Conservation (phyloP, 1,140 invertebrate species). For the Colletes gigas region DNA sequence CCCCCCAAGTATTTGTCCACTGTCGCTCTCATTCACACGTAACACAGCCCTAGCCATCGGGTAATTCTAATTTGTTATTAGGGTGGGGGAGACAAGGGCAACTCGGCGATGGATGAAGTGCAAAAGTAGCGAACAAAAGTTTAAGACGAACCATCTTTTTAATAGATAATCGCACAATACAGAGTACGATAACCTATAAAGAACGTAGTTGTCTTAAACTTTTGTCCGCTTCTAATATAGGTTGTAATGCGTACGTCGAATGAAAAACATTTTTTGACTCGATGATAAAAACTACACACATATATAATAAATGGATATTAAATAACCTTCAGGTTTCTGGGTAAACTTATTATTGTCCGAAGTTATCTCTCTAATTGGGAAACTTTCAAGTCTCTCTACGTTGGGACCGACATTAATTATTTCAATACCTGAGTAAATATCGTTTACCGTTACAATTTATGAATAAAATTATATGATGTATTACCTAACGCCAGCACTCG, state of each 20-base stretch:
- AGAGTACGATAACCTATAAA: too few species aligned
- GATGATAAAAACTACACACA: slow-evolving; percentile 9
- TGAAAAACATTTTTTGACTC: slow-evolving; percentile 23
- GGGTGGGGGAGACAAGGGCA: not conserved
- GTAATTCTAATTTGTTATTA: slow-evolving; percentile 29
- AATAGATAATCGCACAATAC: too few species aligned
- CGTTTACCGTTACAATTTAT: not conserved
- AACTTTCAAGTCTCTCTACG: not conserved
- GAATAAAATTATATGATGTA: slow-evolving; percentile 3
- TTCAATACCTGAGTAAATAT: slow-evolving; percentile 4
- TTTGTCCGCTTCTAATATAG: too few species aligned
- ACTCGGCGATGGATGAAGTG: slow-evolving; percentile 34
- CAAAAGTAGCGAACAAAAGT: slow-evolving; percentile 13
- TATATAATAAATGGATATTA: slow-evolving; percentile 3
- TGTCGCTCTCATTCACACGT: slow-evolving; percentile 21
- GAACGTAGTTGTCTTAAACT: too few species aligned
- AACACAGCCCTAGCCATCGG: slow-evolving; percentile 16
- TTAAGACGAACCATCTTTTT: too few species aligned
- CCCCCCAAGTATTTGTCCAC: slow-evolving; percentile 26
- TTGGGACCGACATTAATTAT: slow-evolving; percentile 9
- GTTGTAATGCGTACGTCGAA: slow-evolving; percentile 38
- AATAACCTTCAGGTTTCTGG: slow-evolving; percentile 14
- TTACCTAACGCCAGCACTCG: not conserved
- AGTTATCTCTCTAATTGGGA: slow-evolving; percentile 22
- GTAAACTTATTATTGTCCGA: slow-evolving; percentile 19